These are phyloP conservation scores for Menura novaehollandiae DNA, from an alignment of 2,113 vertebrate genomes.

Conservation along the genomic window DNA sequence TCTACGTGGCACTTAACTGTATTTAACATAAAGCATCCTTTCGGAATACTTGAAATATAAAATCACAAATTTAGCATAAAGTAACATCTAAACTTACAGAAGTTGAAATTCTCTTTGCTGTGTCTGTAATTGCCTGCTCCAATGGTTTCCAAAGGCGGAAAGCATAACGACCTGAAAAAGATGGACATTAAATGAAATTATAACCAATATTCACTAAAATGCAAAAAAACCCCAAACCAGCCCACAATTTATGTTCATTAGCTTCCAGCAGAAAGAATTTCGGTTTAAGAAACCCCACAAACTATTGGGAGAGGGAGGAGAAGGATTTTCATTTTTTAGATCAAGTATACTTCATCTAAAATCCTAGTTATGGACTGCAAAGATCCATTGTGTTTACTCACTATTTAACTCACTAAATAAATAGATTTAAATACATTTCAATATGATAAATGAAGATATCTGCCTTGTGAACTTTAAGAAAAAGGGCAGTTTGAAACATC, in stretches of 20 bases:
- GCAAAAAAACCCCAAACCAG: not conserved
- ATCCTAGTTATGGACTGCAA: not conserved
- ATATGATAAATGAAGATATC: not conserved
- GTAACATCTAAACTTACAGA: constrained; percentile 74
- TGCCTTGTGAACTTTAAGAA: not conserved
- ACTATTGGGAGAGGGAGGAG: not conserved
- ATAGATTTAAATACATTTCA: not conserved
- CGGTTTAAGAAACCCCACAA: not conserved
- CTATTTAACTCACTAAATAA: not conserved
- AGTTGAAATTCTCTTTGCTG: constrained; percentile 81
- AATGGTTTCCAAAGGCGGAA: constrained; percentile 90
- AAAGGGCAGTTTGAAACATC: not conserved
- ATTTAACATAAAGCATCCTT: not conserved
- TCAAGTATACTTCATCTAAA: not conserved
- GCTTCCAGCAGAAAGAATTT: not conserved
- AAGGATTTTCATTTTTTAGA: no score
- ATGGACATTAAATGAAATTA: not conserved
- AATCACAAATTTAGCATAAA: not conserved
- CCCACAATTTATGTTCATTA: not conserved
- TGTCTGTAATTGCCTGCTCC: constrained; percentile 82
- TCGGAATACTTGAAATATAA: not conserved
- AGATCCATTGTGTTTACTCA: not conserved
- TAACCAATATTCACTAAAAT: not conserved
- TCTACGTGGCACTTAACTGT: not conserved
- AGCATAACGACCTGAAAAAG: constrained; percentile 82